Base-by-base conservation (phyloP, 2,888 invertebrate species). In the Drosophila sordidula region DNA sequence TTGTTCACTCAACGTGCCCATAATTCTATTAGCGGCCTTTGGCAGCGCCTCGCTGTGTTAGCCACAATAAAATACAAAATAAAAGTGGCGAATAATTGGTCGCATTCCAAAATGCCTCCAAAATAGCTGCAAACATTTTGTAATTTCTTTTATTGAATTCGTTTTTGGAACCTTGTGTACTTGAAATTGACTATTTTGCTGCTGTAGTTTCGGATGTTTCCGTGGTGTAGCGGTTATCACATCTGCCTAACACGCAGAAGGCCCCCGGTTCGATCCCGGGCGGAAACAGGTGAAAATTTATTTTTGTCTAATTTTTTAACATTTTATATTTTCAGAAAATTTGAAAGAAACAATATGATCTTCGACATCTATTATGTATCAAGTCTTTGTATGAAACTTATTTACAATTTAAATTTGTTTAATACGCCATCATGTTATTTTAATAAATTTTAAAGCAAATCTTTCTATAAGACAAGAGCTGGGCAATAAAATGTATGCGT, bases 231-330 rank as follows among this genome's bases (percentile, higher is more conserved):
- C 86, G 93, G 90, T 92, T 92, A 92, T 92, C 92, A 92, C 92
- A 91, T 92, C 92, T 91, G 92, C 92, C 92, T 92, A 91, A 92
- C 92, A 92, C 92, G 92, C 92, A 91, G 92, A 92, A 92, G 92
- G 92, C 92, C 92, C 92, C 92, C 92, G 92, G 92, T 92, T 92
- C 92, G 92, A 92, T 91, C 92, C 92, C 92, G 92, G 92, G 92
- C 92, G 82, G 82, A 82, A 82, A 82, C 82, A 82, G 57, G 22
- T 36, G 6, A 3, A 0, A 0, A 2, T 1, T 25, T 4, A 1
- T 25, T 65, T 66, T 81, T 59, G 9, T 1, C 22, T 29, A 3
- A 11, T 9, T 51, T 47, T 3, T 16, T 3, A 9, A 6, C 26
- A 26, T 8, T 26, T 1, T 8, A 26, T 26, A 22, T 22, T 22